Evolutionary conservation across 30 jellyfish, hydroid and myxozoan species (phyloP), one percentile per base, ranked within the genome.

Genomic region (Kudoa iwatai): DNA sequence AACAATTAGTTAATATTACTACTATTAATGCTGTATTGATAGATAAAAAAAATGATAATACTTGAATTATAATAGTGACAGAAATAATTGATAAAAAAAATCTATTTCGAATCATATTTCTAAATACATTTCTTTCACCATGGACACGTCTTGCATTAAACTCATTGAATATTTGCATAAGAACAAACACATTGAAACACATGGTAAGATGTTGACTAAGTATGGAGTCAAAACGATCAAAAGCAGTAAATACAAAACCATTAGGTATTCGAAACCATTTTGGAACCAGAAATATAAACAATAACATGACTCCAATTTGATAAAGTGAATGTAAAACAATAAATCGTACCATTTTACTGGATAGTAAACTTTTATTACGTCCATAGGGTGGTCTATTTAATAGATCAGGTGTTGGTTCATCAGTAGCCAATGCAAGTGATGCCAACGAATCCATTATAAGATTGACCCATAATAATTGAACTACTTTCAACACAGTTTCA

Each of bases 371-470:
- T 49, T 81, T 81, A 21, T 84, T 65, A 25, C 99, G 54, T 9
- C 89, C 89, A 38, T 81, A 81, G 6, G 99, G 99, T 35, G 57
- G 53, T 15, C 99, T 55, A 22, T 64, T 66, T 25, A 81, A 57
- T 35, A 81, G 47, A 10, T 46, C 71, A 18, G 53, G 65, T 15
- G 99, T 64, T 14, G 99, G 99, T 58, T 50, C 81, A 43, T 81
- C 99, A 0, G 99, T 81, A 2, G 99, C 99, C 20, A 81, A 57
- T 1, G 99, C 99, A 28, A 81, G 63, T 4, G 99, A 81, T 16
- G 99, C 99, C 12, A 81, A 51, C 0, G 90, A 49, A 43, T 81
- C 99, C 99, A 81, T 81, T 47, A 81, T 64, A 21, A 81, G 53
- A 45, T 81, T 81, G 14, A 81, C 99, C 99, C 99, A 81, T 4